Evolutionary conservation across 2,888 invertebrate species (phyloP).

Genomic region (Pristionchus arcanus): DNA sequence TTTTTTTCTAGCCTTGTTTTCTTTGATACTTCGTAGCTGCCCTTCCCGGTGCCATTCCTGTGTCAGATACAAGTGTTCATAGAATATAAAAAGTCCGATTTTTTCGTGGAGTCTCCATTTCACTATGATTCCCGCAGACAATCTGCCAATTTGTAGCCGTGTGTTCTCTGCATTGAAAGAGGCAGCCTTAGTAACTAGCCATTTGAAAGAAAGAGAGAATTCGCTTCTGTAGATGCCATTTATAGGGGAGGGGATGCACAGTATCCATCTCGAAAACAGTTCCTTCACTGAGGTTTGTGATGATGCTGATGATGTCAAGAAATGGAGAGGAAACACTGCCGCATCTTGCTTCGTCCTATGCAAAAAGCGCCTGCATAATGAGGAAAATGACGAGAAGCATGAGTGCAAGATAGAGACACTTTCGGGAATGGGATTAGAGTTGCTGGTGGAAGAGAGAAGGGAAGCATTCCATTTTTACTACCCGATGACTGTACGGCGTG

Average conservation of each 20-base stretch:
- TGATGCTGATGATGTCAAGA: no score
- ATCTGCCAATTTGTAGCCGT: background rate
- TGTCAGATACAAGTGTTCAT: background rate
- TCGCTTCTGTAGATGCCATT: no score
- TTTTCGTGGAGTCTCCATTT: background rate
- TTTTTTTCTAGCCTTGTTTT: no score
- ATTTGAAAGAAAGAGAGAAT: background rate
- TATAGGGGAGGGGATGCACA: no score
- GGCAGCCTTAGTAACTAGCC: background rate
- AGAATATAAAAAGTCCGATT: background rate
- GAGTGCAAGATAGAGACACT: background rate
- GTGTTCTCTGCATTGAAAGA: background rate
- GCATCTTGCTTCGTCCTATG: background rate
- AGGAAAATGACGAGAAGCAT: background rate
- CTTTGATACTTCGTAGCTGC: background rate
- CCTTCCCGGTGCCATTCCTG: background rate
- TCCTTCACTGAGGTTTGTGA: no score
- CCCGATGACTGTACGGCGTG: background rate
- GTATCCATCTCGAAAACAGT: no score
- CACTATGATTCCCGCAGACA: background rate
- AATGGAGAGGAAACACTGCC: no score
- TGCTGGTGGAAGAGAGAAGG: background rate
- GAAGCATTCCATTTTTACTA: background rate
- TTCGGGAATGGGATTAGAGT: no score
- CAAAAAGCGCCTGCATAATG: background rate